phyloP scores from a whole-genome alignment of 2,113 vertebrate species.

The Odontophorus gujanensis region DNA sequence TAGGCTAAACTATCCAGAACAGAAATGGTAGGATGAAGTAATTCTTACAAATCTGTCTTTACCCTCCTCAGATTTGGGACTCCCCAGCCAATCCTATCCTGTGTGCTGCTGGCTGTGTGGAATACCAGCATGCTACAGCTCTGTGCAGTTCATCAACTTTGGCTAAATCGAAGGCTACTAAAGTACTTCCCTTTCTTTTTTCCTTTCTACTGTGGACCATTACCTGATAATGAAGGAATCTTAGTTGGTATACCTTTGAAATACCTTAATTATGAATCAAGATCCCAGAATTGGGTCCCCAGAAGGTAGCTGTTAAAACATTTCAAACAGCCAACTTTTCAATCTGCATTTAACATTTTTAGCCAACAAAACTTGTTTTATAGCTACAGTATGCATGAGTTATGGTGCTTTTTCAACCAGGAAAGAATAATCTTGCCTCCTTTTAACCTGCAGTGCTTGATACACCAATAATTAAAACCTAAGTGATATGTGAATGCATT shows the following conservation, averaged over 20 bases:
- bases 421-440: neutral
- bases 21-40: neutral
- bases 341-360: neutral
- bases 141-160: neutral
- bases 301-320: neutral
- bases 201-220: neutral
- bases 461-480: neutral
- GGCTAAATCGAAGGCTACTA: neutral
- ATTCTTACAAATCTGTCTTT: neutral
- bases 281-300: neutral
- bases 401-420: neutral
- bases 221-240: neutral
- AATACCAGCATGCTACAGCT: neutral
- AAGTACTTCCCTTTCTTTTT: neutral
- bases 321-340: neutral
- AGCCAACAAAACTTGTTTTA: neutral
- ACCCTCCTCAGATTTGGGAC: neutral
- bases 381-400: neutral
- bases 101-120: accelerated
- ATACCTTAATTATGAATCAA: neutral
- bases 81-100: neutral
- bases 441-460: neutral
- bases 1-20: neutral
- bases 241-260: neutral
- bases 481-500: neutral